phyloP scores from a whole-genome alignment of 2,113 vertebrate genomes.

The Gavialis gangeticus region DNA sequence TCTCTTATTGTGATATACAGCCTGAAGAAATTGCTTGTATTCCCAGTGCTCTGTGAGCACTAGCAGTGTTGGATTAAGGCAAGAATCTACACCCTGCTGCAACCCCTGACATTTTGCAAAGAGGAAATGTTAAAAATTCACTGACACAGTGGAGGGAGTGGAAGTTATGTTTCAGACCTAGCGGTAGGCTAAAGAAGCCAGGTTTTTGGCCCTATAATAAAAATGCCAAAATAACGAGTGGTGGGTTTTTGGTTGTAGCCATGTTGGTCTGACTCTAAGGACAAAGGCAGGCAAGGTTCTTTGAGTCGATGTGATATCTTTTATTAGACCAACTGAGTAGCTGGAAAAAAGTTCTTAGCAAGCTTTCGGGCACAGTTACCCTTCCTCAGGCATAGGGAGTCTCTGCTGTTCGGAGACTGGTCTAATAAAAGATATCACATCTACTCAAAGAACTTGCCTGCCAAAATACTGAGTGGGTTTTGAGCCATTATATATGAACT shows the following conservation, averaged over 20 bases:
- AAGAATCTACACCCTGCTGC: conserved; percentile 47
- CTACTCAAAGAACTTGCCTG: too few relatives aligned
- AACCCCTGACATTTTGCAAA: conserved; percentile 53
- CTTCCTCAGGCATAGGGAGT: background rate
- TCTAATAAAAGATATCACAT: too few relatives aligned
- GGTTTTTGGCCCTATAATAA: conserved; percentile 23
- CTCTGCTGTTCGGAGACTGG: background rate
- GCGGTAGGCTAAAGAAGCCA: background rate
- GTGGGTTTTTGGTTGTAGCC: background rate
- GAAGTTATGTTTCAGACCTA: conserved; percentile 49
- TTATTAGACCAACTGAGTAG: too few relatives aligned
- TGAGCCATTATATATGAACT: too few relatives aligned
- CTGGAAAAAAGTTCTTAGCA: too few relatives aligned
- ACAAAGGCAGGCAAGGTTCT: too few relatives aligned
- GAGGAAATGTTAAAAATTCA: conserved; percentile 66
- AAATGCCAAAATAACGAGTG: background rate
- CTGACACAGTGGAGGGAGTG: conserved; percentile 33
- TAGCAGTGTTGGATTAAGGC: background rate
- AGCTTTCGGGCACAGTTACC: too few relatives aligned
- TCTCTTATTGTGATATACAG: background rate
- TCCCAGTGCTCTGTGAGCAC: background rate
- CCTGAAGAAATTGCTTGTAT: background rate
- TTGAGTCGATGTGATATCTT: too few relatives aligned
- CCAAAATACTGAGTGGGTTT: too few relatives aligned
- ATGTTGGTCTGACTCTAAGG: too few relatives aligned